These are phyloP conservation scores for Galaxias olidus DNA, from an alignment of 2,797 vertebrate genomes.

Conservation along the genomic window DNA sequence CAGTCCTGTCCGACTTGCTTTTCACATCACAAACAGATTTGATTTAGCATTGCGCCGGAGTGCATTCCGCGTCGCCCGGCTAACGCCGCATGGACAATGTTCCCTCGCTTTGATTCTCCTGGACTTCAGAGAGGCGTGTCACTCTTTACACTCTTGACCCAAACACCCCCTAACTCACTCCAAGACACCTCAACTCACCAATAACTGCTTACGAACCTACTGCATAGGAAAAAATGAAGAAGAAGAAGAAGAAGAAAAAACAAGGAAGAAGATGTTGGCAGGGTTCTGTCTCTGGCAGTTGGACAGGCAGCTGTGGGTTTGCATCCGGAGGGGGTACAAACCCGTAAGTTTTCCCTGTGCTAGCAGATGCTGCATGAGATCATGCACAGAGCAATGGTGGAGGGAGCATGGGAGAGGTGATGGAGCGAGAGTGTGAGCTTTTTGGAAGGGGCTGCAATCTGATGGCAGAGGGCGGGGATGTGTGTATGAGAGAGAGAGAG, in stretches of 20 bases:
- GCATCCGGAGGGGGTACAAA: conserved; percentile 42
- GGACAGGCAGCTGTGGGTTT: conserved; percentile 5
- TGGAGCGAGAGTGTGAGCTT: too few species aligned
- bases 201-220: too few species aligned
- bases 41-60: neutral
- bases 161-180: neutral
- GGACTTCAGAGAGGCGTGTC: too few species aligned
- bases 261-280: neutral
- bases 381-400: conserved; percentile 31
- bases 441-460: too few species aligned
- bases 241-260: neutral
- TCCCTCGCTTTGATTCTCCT: too few species aligned
- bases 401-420: too few species aligned
- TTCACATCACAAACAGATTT: neutral
- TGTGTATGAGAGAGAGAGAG: neutral
- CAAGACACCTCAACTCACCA: too few species aligned
- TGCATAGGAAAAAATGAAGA: too few species aligned
- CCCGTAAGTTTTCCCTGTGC: conserved; percentile 35
- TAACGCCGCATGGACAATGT: neutral
- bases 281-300: neutral
- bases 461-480: too few species aligned
- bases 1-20: neutral
- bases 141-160: neutral
- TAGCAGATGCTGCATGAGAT: conserved; percentile 39
- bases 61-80: neutral